phyloP scores from a whole-genome alignment of 2,888 invertebrate genomes.

The Drosophila melanosoma region DNA sequence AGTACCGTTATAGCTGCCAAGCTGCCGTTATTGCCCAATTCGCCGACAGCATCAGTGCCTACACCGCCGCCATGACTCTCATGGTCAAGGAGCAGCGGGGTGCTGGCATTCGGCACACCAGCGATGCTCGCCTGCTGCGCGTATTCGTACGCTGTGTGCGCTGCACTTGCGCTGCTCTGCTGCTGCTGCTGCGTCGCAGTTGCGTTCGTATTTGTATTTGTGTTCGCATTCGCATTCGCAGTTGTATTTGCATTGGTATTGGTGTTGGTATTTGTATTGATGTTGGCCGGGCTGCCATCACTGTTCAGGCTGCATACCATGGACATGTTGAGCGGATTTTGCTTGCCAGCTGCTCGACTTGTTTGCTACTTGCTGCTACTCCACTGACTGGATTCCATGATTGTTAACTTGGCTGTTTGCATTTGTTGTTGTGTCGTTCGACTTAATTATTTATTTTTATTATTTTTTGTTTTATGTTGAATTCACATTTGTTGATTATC shows the following conservation, averaged over 20 bases:
- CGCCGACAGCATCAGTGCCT: conserved; percentile 11
- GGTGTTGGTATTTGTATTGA: conserved; percentile 17
- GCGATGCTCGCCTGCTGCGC: conserved; percentile 19
- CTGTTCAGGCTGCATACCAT: conserved; percentile 77
- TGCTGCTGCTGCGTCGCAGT: not conserved
- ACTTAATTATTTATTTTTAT: conserved; percentile 14
- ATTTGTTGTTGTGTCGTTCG: conserved; percentile 1
- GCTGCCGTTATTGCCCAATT: conserved; percentile 8
- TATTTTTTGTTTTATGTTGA: not conserved
- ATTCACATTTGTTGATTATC: conserved; percentile 21
- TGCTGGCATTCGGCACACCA: conserved; percentile 62
- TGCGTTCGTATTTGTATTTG: conserved; percentile 20
- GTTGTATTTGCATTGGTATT: conserved; percentile 3
- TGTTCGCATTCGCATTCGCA: conserved; percentile 21
- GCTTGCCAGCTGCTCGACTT: conserved; percentile 1
- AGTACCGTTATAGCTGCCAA: conserved; percentile 31
- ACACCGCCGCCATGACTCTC: conserved; percentile 35
- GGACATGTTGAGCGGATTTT: conserved; percentile 67
- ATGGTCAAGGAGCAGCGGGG: conserved; percentile 70
- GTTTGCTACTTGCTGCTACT: not conserved
- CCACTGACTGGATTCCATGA: conserved; percentile 25
- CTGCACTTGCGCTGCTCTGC: not conserved
- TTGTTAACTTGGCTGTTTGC: conserved; percentile 12
- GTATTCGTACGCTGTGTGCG: conserved; percentile 35
- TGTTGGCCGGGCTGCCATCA: conserved; percentile 61